phyloP scores from a whole-genome alignment of 2,113 vertebrate genomes.

The Nesogale talazaci region DNA sequence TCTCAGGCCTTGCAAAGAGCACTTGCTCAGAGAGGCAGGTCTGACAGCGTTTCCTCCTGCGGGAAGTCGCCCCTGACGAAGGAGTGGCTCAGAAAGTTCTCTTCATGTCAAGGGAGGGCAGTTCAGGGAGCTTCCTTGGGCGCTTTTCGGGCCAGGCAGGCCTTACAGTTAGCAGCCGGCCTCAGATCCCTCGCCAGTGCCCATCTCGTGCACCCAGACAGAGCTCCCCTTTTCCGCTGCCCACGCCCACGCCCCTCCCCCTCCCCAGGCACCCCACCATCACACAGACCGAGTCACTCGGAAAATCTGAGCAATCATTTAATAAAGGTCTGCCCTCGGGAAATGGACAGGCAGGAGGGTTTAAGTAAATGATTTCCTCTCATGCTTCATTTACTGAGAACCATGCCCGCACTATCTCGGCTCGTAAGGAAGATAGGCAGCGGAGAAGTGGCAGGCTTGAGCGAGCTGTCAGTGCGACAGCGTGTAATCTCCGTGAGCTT shows the following conservation, averaged over 20 bases:
- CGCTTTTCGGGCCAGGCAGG: neutral
- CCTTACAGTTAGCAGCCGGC: neutral
- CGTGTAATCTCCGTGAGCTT: neutral
- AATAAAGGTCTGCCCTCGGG: constrained; percentile 72
- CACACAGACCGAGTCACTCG: constrained; percentile 49
- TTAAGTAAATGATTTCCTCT: constrained; percentile 78
- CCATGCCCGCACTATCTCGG: constrained; percentile 35
- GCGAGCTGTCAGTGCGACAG: neutral
- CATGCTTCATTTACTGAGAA: constrained; percentile 76
- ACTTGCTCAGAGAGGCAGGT: neutral
- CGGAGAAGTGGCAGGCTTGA: constrained; percentile 61
- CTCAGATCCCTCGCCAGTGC: neutral
- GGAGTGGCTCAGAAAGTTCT: neutral
- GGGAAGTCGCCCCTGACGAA: neutral
- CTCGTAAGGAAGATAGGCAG: constrained; percentile 54
- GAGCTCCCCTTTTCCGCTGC: neutral
- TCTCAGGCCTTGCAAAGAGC: neutral
- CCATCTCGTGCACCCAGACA: fast-evolving
- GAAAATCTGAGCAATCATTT: constrained; percentile 78
- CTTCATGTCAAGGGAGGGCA: neutral
- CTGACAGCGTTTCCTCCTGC: neutral
- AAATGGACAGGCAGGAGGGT: constrained; percentile 78
- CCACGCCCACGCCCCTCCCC: neutral
- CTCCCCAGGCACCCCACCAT: constrained; percentile 65
- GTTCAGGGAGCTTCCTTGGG: neutral